A percentile compares a stretch with the other conserved stretches of the same genome.
Evolutionary conservation across 2,113 vertebrate genomes (phyloP).

Genomic region (Zosterops borbonicus): DNA sequence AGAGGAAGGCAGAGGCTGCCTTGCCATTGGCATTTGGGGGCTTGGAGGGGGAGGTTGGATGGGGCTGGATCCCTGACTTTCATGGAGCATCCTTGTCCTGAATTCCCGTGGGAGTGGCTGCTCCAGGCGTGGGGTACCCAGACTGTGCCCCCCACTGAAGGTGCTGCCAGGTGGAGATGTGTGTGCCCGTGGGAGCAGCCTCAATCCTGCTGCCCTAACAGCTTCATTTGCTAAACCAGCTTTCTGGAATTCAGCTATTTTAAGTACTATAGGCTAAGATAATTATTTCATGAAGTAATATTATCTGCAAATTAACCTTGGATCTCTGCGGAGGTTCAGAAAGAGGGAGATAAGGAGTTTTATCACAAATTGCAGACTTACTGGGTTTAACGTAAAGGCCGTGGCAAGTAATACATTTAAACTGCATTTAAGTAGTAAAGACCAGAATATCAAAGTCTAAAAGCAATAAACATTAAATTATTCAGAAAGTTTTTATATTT

Average conservation of each 20-base stretch:
- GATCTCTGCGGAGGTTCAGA: conserved; percentile 47
- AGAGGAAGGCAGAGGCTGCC: background rate
- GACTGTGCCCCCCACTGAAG: background rate
- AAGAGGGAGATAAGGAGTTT: conserved; percentile 61
- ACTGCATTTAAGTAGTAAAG: conserved; percentile 73
- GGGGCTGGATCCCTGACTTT: background rate
- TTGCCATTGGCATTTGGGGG: background rate
- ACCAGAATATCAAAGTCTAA: conserved; percentile 58
- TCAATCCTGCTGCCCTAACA: background rate
- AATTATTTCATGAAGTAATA: conserved; percentile 67
- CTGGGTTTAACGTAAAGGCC: conserved; percentile 61
- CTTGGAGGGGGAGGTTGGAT: background rate
- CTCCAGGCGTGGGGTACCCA: background rate
- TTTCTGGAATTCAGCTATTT: conserved; percentile 34
- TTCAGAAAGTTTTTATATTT: conserved; percentile 67
- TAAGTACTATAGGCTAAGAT: conserved; percentile 42
- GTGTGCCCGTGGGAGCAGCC: background rate
- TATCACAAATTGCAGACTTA: conserved; percentile 65
- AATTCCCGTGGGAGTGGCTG: background rate
- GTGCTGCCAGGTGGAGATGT: background rate
- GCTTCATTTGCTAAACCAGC: background rate
- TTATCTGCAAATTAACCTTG: conserved; percentile 65
- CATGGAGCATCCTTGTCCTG: background rate
- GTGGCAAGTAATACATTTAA: conserved; percentile 74
- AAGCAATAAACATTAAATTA: conserved; percentile 71